Evolutionary conservation across 2,113 vertebrate genomes (phyloP).

Genomic region (Ptilonorhynchus violaceus): DNA sequence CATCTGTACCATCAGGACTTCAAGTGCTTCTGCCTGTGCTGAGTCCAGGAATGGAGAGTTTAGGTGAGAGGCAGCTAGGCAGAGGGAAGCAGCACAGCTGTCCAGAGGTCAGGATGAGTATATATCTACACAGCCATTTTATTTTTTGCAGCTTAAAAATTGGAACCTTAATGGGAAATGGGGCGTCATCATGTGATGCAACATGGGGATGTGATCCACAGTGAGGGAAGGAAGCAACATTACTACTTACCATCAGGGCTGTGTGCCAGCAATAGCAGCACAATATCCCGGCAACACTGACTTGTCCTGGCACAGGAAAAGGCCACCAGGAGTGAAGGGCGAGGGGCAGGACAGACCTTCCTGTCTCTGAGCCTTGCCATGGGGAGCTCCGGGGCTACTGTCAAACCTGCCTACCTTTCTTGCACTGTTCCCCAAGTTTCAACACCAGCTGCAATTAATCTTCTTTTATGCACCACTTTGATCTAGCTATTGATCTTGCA

Average conservation of each 20-base stretch:
- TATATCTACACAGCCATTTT: neutral
- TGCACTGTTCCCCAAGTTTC: neutral
- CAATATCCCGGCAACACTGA: neutral
- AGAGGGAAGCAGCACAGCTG: neutral
- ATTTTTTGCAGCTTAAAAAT: neutral
- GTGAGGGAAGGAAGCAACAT: neutral
- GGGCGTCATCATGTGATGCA: accelerated
- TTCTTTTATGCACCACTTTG: neutral
- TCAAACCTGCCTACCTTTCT: neutral
- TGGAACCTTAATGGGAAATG: neutral
- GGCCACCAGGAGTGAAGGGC: neutral
- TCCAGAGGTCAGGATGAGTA: neutral
- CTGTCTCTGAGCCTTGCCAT: neutral
- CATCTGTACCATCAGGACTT: neutral
- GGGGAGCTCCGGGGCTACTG: neutral
- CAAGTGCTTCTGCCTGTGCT: neutral
- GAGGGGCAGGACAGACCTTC: accelerated
- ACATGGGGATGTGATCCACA: neutral
- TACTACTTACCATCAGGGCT: neutral
- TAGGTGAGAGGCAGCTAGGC: neutral
- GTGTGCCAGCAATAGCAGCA: neutral
- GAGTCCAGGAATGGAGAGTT: neutral
- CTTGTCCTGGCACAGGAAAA: neutral
- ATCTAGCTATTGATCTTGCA: neutral
- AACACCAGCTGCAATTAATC: neutral